Percentiles rank a stretch among this genome's conserved stretches.
phyloP scores from a whole-genome alignment of 2,888 invertebrate species.

The Mesorhabditis sp. region DNA sequence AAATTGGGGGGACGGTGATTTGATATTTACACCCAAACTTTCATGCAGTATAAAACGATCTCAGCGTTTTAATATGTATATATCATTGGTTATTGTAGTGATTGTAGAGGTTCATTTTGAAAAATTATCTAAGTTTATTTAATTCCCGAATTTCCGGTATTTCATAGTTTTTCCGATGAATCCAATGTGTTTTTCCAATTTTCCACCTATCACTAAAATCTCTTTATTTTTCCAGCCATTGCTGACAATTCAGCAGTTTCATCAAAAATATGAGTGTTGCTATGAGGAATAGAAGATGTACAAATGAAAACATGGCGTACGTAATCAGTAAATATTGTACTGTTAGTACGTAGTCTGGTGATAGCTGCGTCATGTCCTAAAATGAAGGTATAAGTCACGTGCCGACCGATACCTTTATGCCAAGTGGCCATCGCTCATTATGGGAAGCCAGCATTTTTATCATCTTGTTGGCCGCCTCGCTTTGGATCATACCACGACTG shows the following conservation, averaged over 20 bases:
- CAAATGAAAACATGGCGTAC: conserved; percentile 30
- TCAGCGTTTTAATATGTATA: no score
- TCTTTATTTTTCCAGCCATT: background rate
- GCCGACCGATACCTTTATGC: background rate
- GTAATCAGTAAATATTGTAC: conserved; percentile 34
- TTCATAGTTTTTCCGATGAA: no score
- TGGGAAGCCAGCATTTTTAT: background rate
- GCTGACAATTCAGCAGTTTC: conserved; percentile 15
- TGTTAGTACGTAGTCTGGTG: conserved; percentile 31
- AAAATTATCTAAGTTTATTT: no score
- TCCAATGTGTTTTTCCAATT: no score
- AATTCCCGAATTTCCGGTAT: no score
- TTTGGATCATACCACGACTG: background rate
- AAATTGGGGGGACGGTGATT: no score
- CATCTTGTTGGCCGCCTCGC: conserved; percentile 3
- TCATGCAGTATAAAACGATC: no score
- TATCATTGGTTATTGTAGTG: no score
- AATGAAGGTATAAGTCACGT: conserved; percentile 3
- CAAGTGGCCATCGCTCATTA: conserved; percentile 4
- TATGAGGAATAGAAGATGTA: conserved; percentile 27
- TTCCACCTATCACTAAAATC: no score
- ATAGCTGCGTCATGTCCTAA: conserved; percentile 30
- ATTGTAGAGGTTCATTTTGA: no score
- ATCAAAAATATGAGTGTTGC: conserved; percentile 26
- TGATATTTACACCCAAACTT: no score